Base-by-base conservation (phyloP, 2,888 invertebrate species). In the Philopedon plagiatum region DNA sequence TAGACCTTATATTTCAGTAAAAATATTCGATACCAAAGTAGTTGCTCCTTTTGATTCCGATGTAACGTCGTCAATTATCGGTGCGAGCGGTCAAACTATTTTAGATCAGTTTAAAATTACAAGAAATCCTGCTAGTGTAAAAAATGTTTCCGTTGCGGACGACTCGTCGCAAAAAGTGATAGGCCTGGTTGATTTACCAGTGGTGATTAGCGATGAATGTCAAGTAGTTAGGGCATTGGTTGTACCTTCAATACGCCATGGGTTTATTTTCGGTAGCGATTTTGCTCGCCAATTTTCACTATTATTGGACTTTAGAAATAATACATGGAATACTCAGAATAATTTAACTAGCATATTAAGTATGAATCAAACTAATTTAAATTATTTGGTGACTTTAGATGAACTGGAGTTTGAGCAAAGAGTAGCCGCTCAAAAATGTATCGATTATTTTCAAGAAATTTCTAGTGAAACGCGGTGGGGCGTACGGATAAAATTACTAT, bases 11-110 rank as follows among this genome's bases (percentile, higher is more conserved):
- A 60, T 74, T 11, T 32, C 13, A 34, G 71, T 75, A 9, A 41
- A 57, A 11, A 8, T 76, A 11, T 71, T 65, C 34, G 73, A 64
- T 23, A 11, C 21, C 2, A 26, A 34, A 15, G 41, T 73, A 32
- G 34, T 29, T 11, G 71, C 37, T 9, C 41, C 69, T 8, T 66
- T 76, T n/a, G 75, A 76, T 68, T 62, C 64, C 23, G 75, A 71
- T n/a, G 69, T 71, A 7, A 73, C 60, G n/a, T 26, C 60, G n/a
- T 69, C 61, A 5, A 57, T 74, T 60, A 51, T 71, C 18, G 65
- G 69, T 46, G 9, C 37, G 2, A 34, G 32, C 15, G 58, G 68
- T 26, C n/a, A 69, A 15, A 37, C 54, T 7, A 15, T 69, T 21
- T 41, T 69, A n/a, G 32, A 63, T 41, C 46, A 23, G 15, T 57